These are phyloP conservation scores for Drosophila gunungcola DNA, from an alignment of 1,140 invertebrate genomes.

Conservation along the genomic window DNA sequence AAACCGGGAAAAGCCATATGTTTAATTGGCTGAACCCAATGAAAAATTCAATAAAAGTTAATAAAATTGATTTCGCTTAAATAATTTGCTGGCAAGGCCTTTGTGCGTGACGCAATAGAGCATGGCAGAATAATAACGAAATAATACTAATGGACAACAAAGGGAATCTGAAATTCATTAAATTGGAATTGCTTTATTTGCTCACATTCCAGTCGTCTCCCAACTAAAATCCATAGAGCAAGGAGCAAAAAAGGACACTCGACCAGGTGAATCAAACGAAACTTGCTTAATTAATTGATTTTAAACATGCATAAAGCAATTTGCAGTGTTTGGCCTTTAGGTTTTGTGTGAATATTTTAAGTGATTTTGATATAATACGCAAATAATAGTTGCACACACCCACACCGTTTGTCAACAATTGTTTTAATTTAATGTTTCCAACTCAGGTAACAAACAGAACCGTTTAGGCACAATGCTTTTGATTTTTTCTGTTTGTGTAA, in stretches of 20 bases:
- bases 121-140: slow-evolving; percentile 18
- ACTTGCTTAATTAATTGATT: slow-evolving; percentile 67
- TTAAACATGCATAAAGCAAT: slow-evolving; percentile 65
- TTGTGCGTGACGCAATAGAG: slow-evolving; percentile 35
- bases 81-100: slow-evolving; percentile 35
- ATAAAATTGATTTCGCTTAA: slow-evolving; percentile 62
- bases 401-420: slow-evolving; percentile 18
- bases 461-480: too few relatives aligned
- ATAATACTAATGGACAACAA: slow-evolving; percentile 35
- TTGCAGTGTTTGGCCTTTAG: slow-evolving; percentile 47
- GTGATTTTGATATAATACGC: slow-evolving; percentile 10
- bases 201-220: slow-evolving; percentile 15
- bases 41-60: slow-evolving; percentile 65
- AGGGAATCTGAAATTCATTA: slow-evolving; percentile 50
- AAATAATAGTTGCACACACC: slow-evolving; percentile 12
- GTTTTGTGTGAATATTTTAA: slow-evolving; percentile 38
- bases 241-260: slow-evolving; percentile 35
- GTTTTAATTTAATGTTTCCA: slow-evolving; percentile 33
- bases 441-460: neutral
- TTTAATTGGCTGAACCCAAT: slow-evolving; percentile 53
- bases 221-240: slow-evolving; percentile 2
- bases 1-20: slow-evolving; percentile 10
- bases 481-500: too few relatives aligned
- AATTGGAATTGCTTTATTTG: slow-evolving; percentile 43
- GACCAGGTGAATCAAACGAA: slow-evolving; percentile 30